Conservation (phyloP, 1,140 invertebrate genomes). For the Steinernema khuongi region DNA sequence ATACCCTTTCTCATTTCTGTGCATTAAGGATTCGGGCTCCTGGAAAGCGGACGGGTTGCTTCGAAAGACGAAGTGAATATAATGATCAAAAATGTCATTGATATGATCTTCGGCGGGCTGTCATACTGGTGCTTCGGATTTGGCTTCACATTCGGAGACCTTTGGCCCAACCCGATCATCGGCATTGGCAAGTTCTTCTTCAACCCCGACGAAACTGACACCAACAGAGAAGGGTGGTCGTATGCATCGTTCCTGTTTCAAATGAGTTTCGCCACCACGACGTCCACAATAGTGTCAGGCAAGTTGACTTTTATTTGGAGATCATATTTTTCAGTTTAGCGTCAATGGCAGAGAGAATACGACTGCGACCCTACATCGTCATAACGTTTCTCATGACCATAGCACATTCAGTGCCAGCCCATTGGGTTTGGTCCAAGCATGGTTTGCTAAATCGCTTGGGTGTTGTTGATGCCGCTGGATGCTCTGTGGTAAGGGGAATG, state of each 20-base stretch:
- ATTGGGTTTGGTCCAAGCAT: conserved; percentile 70
- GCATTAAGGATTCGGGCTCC: conserved; percentile 75
- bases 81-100: conserved; percentile 93
- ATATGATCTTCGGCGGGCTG: conserved; percentile 81
- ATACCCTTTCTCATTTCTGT: conserved; percentile 33
- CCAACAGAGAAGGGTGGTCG: conserved; percentile 44
- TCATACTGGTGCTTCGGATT: conserved; percentile 93
- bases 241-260: conserved; percentile 60
- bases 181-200: conserved; percentile 64
- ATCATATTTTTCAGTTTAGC: conserved; percentile 53
- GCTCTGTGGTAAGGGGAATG: conserved; percentile 37
- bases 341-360: conserved; percentile 67
- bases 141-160: conserved; percentile 78
- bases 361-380: conserved; percentile 81
- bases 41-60: conserved; percentile 84
- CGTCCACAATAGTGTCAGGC: conserved; percentile 61
- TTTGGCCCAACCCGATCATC: conserved; percentile 70
- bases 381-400: conserved; percentile 82
- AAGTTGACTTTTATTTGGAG: not conserved
- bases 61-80: conserved; percentile 90
- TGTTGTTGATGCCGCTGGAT: conserved; percentile 80
- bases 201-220: conserved; percentile 53
- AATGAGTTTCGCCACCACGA: conserved; percentile 60
- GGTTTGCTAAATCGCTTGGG: conserved; percentile 76
- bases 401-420: conserved; percentile 77